These are phyloP conservation scores for Hemibates koningsi DNA, from an alignment of 2,113 vertebrate species.

Conservation along the genomic window DNA sequence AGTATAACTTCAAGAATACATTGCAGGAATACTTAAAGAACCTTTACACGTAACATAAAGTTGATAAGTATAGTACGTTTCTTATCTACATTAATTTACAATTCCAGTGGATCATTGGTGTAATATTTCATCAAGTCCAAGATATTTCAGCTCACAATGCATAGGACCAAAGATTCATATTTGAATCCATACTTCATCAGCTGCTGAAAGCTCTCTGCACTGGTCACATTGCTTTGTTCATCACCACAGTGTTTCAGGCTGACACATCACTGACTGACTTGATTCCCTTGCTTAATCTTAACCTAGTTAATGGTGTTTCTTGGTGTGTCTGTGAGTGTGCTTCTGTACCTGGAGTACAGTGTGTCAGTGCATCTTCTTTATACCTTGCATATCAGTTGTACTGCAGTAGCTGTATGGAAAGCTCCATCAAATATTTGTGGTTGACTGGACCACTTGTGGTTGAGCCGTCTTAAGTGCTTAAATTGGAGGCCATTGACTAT, in stretches of 20 bases:
- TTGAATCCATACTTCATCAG: neutral
- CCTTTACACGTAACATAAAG: neutral
- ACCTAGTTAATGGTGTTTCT: neutral
- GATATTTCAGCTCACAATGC: neutral
- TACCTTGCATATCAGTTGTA: neutral
- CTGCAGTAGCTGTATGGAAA: accelerated
- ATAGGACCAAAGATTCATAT: neutral
- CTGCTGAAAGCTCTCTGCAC: neutral
- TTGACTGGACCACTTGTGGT: neutral
- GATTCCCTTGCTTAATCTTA: neutral
- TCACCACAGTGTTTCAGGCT: neutral
- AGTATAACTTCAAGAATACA: neutral
- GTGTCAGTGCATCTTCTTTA: neutral
- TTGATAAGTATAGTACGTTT: accelerated
- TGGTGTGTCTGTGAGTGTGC: accelerated
- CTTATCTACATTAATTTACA: neutral
- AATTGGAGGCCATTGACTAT: neutral
- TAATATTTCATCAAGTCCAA: neutral
- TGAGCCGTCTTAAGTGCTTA: neutral
- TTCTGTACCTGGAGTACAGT: neutral
- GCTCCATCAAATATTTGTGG: neutral
- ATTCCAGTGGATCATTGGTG: neutral
- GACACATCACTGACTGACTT: neutral
- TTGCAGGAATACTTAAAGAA: neutral
- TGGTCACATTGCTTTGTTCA: neutral